Evolutionary conservation across 2,888 invertebrate genomes (phyloP).

Genomic region (Macrophya annulata): DNA sequence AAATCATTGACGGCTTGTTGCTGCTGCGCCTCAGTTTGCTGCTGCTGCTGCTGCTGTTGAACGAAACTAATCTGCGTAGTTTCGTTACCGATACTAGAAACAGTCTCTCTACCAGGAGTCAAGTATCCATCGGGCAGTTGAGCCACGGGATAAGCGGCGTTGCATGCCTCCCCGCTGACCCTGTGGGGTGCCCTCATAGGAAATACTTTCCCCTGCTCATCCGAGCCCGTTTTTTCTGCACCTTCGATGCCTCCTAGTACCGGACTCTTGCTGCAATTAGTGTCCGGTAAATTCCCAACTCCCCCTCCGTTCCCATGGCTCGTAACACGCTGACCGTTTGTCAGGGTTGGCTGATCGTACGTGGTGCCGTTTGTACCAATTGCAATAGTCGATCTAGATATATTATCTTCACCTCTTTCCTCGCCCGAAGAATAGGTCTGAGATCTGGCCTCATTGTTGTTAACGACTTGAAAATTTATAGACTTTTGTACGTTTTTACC

Average conservation of each 20-base stretch:
- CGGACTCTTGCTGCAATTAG: conserved; percentile 24
- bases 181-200: conserved; percentile 57
- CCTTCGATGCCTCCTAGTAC: conserved; percentile 34
- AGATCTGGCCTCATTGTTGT: conserved; percentile 26
- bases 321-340: conserved; percentile 38
- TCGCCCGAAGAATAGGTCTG: neutral
- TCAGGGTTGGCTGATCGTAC: conserved; percentile 34
- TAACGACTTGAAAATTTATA: conserved; percentile 12
- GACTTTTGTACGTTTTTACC: conserved; percentile 44
- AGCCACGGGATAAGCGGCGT: conserved; percentile 55
- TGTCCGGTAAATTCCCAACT: neutral
- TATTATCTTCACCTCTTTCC: conserved; percentile 9
- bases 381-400: neutral
- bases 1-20: conserved; percentile 13
- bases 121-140: conserved; percentile 55
- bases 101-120: conserved; percentile 29
- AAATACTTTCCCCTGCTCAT: conserved; percentile 52
- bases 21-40: conserved; percentile 51
- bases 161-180: conserved; percentile 54
- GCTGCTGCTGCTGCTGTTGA: conserved; percentile 33
- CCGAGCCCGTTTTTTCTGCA: conserved; percentile 10
- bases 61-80: conserved; percentile 56
- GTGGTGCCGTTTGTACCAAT: conserved; percentile 15
- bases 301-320: conserved; percentile 34
- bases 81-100: conserved; percentile 58